A percentile compares a stretch with the other conserved stretches of the same genome.
Conservation (phyloP, 2,113 vertebrate species). For the Ginglymostoma cirratum region DNA sequence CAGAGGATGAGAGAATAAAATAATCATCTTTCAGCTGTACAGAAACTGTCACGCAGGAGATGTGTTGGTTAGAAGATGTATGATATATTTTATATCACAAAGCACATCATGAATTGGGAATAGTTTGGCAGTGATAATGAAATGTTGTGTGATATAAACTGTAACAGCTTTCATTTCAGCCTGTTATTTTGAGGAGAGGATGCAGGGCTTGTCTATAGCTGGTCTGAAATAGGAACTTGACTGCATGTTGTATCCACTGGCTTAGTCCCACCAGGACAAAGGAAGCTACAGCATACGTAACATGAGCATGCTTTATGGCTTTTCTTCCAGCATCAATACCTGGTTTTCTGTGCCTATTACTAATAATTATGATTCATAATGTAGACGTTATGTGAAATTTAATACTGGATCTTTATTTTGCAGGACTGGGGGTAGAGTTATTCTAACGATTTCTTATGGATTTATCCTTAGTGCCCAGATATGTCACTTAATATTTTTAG, state of each 20-base stretch:
- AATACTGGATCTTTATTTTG: background rate
- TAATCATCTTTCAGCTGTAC: slow-evolving; percentile 6
- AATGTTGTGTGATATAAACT: background rate
- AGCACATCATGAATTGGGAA: background rate
- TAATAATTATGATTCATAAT: background rate
- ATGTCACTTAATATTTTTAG: background rate
- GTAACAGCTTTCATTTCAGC: background rate
- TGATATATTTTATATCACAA: background rate
- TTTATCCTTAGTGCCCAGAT: background rate
- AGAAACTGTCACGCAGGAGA: too few relatives aligned
- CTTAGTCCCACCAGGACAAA: slow-evolving; percentile 16
- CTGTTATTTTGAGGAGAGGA: background rate
- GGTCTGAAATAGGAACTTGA: background rate
- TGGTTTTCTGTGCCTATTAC: background rate
- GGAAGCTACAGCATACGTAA: background rate
- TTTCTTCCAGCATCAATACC: background rate
- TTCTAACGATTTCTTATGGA: background rate
- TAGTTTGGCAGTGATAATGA: background rate
- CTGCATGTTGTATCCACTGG: background rate
- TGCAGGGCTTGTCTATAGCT: background rate
- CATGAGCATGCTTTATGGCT: background rate
- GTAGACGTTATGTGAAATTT: background rate
- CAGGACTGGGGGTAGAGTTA: background rate
- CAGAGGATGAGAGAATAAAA: background rate
- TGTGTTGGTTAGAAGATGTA: background rate